Conservation (phyloP, 2,113 vertebrate genomes). For the Micromys minutus region DNA sequence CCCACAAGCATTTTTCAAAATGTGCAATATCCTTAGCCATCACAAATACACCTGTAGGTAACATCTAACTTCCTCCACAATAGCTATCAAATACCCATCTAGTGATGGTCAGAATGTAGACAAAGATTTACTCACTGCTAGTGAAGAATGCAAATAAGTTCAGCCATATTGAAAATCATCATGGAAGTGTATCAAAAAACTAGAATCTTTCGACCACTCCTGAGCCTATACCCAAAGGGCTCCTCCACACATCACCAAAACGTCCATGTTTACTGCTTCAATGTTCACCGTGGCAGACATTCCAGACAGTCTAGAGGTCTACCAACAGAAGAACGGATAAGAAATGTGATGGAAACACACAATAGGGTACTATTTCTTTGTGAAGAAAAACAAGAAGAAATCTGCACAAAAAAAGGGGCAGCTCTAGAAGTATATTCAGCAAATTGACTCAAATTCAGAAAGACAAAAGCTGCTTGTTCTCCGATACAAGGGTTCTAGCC, state of each 20-base stretch:
- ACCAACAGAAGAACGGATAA: neutral
- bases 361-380: neutral
- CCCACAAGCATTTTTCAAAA: neutral
- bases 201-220: neutral
- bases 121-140: neutral
- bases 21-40: neutral
- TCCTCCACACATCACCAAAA: neutral
- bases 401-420: neutral
- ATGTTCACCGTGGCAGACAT: neutral
- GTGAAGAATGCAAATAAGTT: neutral
- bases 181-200: neutral
- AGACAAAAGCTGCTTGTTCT: neutral
- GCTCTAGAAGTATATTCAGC: neutral
- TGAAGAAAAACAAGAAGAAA: neutral
- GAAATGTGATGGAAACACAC: neutral
- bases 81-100: neutral
- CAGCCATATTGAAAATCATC: neutral
- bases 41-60: neutral
- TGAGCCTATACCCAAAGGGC: neutral
- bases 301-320: neutral
- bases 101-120: neutral
- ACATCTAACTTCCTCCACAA: neutral
- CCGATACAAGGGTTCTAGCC: neutral
- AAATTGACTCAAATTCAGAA: neutral
- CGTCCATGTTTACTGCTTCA: too few species aligned